phyloP scores from a whole-genome alignment of 1,140 invertebrate species.

The Trichonephila clavata region DNA sequence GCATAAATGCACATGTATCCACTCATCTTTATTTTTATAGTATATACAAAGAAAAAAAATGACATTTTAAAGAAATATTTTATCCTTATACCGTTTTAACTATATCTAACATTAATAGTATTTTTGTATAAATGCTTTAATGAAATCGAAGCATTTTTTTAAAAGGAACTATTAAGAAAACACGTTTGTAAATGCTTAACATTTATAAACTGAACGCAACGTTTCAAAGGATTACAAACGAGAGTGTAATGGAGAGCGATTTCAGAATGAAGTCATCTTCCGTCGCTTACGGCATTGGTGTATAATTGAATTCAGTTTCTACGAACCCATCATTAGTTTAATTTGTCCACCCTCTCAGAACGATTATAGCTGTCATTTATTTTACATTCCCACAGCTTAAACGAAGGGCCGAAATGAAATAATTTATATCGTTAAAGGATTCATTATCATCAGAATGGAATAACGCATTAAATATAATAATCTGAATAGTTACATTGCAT shows the following conservation, averaged over 20 bases:
- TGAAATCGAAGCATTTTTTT: no score
- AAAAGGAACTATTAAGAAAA: no score
- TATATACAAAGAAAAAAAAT: no score
- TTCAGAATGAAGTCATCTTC: neutral
- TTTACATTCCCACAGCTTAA: neutral
- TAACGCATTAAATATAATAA: neutral
- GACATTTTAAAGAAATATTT: no score
- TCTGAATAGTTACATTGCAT: neutral
- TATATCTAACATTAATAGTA: no score
- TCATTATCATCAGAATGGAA: neutral
- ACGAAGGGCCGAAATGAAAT: neutral
- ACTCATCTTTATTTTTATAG: no score
- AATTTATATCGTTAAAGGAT: slow-evolving; percentile 21
- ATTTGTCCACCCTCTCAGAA: slow-evolving; percentile 21
- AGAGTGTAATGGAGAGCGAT: neutral
- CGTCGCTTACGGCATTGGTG: neutral
- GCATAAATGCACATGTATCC: no score
- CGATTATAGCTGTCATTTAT: slow-evolving; percentile 13
- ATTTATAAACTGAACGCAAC: neutral
- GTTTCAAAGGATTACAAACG: neutral
- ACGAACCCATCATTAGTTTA: neutral
- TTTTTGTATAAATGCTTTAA: no score
- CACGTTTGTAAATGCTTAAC: neutral
- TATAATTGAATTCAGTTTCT: neutral
- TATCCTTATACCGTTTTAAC: no score